Percentiles rank a stretch among this genome's conserved stretches.
Evolutionary conservation across 2,113 vertebrate genomes (phyloP).

Genomic region (Sialia sialis): DNA sequence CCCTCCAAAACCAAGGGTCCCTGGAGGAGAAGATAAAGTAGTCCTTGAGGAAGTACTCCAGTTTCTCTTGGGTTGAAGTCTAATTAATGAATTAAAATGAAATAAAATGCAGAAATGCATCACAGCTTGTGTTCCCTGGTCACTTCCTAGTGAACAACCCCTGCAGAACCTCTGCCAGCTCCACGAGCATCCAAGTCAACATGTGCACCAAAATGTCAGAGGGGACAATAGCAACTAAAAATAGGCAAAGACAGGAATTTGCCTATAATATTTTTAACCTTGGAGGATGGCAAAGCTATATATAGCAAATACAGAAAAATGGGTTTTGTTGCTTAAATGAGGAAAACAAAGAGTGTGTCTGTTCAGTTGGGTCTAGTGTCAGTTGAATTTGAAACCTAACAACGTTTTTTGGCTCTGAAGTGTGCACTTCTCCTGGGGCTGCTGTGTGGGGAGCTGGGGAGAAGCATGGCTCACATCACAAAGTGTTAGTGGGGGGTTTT

Average conservation of each 20-base stretch:
- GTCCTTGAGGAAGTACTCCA: neutral
- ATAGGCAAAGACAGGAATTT: slow-evolving; percentile 68
- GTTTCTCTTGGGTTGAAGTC: neutral
- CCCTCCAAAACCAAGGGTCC: neutral
- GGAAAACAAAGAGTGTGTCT: neutral
- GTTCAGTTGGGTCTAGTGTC: neutral
- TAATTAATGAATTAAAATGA: neutral
- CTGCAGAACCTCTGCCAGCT: neutral
- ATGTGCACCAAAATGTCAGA: neutral
- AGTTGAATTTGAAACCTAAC: neutral
- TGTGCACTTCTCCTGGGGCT: neutral
- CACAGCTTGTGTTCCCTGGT: neutral
- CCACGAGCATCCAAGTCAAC: neutral
- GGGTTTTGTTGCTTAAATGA: neutral
- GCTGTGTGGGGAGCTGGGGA: neutral
- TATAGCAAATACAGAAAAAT: slow-evolving; percentile 60
- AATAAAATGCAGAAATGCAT: neutral
- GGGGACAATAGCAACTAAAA: slow-evolving; percentile 76
- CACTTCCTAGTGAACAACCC: neutral
- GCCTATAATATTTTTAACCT: slow-evolving; percentile 54
- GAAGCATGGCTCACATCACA: rapidly evolving
- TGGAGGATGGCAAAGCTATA: slow-evolving; percentile 60
- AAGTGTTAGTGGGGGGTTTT: neutral
- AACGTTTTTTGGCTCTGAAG: neutral
- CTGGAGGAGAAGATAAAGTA: neutral